Percentiles rank a stretch among this genome's conserved stretches.
phyloP scores from a whole-genome alignment of 2,888 invertebrate genomes.

The Chrysolina haemoptera region DNA sequence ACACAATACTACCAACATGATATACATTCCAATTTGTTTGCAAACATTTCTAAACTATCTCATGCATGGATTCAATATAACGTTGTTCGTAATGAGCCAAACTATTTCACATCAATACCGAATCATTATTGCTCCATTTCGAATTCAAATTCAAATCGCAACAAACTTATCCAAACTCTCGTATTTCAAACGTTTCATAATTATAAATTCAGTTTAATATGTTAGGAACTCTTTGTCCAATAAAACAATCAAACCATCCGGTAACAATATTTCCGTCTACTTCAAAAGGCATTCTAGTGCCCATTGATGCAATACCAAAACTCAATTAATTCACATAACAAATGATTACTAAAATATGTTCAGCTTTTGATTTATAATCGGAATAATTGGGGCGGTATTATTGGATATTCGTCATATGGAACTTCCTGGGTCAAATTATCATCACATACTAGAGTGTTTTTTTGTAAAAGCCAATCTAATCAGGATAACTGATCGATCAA shows the following conservation, averaged over 20 bases:
- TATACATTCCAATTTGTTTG: too few relatives aligned
- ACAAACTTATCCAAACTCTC: neutral
- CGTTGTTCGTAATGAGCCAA: neutral
- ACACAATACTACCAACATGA: too few relatives aligned
- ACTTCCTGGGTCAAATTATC: neutral
- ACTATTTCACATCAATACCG: neutral
- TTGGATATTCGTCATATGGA: conserved; percentile 11
- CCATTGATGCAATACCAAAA: neutral
- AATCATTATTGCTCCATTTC: neutral
- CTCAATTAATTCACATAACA: conserved; percentile 12
- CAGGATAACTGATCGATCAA: too few relatives aligned
- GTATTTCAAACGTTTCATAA: neutral
- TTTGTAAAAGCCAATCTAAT: too few relatives aligned
- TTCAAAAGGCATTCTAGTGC: neutral
- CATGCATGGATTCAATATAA: neutral
- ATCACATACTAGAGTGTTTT: too few relatives aligned
- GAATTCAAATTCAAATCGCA: neutral
- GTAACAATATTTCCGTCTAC: neutral
- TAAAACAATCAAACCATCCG: neutral
- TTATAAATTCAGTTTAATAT: neutral
- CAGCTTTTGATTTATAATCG: conserved; percentile 6
- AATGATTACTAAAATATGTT: conserved; percentile 5
- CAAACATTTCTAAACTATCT: too few relatives aligned
- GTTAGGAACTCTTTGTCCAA: neutral
- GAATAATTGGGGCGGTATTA: conserved; percentile 6